These are phyloP conservation scores for Tryphoninae sp. DNA, from an alignment of 2,888 invertebrate species.

Conservation along the genomic window DNA sequence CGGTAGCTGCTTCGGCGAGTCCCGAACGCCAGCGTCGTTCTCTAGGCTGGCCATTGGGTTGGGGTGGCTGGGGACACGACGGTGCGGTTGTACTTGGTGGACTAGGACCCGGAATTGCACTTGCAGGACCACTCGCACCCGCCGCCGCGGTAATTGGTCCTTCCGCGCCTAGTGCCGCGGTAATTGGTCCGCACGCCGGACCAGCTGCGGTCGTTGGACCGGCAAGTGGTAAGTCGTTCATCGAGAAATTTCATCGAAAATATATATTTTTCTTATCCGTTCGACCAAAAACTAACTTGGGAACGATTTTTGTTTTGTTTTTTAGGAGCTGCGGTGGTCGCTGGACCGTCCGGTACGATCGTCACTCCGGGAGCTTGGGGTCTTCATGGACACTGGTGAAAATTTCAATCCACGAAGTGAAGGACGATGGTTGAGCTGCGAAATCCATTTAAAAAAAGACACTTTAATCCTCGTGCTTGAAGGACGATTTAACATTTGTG, in stretches of 20 bases:
- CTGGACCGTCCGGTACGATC: constrained; percentile 71
- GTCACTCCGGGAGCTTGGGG: constrained; percentile 63
- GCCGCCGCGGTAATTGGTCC: constrained; percentile 65
- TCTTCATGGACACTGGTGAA: constrained; percentile 57
- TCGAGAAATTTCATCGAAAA: background rate
- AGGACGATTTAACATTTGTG: constrained; percentile 3
- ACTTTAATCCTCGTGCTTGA: background rate
- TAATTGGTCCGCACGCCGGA: constrained; percentile 66
- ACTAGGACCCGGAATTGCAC: constrained; percentile 61
- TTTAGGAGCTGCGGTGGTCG: constrained; percentile 67
- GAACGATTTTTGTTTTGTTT: constrained; percentile 15
- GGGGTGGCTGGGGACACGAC: constrained; percentile 66
- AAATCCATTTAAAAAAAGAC: background rate
- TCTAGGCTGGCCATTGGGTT: constrained; percentile 59
- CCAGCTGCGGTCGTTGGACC: constrained; percentile 68
- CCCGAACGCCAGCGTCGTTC: constrained; percentile 73
- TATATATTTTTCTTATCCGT: background rate
- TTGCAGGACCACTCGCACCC: constrained; percentile 65
- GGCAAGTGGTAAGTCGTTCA: constrained; percentile 63
- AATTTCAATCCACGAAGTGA: constrained; percentile 17
- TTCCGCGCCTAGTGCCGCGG: constrained; percentile 55
- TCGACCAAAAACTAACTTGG: background rate
- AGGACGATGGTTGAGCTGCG: background rate
- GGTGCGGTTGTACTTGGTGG: constrained; percentile 68
- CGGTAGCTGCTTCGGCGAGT: constrained; percentile 67